Evolutionary conservation across 2,797 vertebrate genomes (phyloP), one percentile per base, ranked within the genome.

Genomic region (Malurus splendens): DNA sequence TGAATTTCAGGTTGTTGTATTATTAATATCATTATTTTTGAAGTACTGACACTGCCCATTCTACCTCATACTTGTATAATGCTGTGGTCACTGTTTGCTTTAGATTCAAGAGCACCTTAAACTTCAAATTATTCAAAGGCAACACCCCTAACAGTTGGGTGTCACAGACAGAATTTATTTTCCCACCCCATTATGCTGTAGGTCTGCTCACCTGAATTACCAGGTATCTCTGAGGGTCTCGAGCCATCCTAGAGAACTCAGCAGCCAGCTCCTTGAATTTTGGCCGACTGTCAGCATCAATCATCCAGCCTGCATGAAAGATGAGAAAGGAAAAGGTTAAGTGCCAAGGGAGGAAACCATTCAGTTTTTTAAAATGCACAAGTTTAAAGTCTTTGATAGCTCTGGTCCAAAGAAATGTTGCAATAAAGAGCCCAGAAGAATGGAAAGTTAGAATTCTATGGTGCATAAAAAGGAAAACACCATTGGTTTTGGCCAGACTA

Each of bases 231-330:
- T 99, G 99, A 70, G 99, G 99, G 94, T 99, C 99, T 82, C 99
- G 98, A 86, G 99, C 99, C 99, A 99, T 99, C 93, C 99, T 97
- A 66, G 99, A 99, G 97, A 99, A 99, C 96, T 99, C 99, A 16
- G 98, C 98, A 60, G 98, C 99, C 72, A 99, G 96, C 94, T 99
- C 99, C 95, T 99, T 99, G 96, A 99, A 99, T 97, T 99, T 99
- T 2, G 99, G 99, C 81, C 99, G 96, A 96, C 99, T 99, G 95
- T 99, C 99, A 42, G 99, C 98, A 87, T 99, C 99, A 65, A 99
- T 99, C 99, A 99, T 99, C 99, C 99, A 99, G 94, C 99, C 99
- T 99, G 95, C 23, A 54, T 48, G 50, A 30, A 78, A 16, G 60
- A 59, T 11, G 7, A 71, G 18, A 90, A 86, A 48, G n/a, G 42